These are phyloP conservation scores for Falco rusticolus DNA, from an alignment of 2,797 vertebrate species.

Conservation along the genomic window DNA sequence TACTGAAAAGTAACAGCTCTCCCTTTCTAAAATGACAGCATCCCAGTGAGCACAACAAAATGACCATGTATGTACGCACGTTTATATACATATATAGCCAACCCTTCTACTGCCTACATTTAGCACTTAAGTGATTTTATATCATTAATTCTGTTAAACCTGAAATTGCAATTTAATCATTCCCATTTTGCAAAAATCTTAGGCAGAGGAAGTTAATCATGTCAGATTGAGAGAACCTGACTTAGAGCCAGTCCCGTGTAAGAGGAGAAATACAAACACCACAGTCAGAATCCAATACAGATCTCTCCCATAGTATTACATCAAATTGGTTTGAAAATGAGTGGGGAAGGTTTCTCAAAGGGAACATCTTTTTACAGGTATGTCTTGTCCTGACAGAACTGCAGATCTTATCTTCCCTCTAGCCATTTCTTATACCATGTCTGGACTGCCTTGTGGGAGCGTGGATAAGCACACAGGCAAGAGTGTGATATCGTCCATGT, in stretches of 20 bases:
- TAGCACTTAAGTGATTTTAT: background rate
- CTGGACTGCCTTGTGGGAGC: background rate
- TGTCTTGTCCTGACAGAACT: background rate
- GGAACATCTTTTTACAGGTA: background rate
- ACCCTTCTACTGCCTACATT: background rate
- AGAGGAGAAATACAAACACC: background rate
- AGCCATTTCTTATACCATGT: background rate
- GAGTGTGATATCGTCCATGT: background rate
- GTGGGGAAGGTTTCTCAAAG: background rate
- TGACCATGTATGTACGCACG: rapidly evolving
- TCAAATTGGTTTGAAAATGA: background rate
- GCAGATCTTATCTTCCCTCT: background rate
- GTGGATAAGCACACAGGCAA: background rate
- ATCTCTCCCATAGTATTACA: background rate
- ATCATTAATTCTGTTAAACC: background rate
- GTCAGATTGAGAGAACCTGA: background rate
- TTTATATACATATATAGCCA: background rate
- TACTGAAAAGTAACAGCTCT: background rate
- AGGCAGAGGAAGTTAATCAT: background rate
- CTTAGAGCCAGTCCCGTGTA: background rate
- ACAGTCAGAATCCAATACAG: background rate
- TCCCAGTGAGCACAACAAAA: background rate
- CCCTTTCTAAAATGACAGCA: background rate
- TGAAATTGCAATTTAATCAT: background rate
- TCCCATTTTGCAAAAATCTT: background rate